Evolutionary conservation across 2,797 vertebrate genomes (phyloP), one percentile per base, ranked within the genome.

Genomic region (Capromys pilorides): DNA sequence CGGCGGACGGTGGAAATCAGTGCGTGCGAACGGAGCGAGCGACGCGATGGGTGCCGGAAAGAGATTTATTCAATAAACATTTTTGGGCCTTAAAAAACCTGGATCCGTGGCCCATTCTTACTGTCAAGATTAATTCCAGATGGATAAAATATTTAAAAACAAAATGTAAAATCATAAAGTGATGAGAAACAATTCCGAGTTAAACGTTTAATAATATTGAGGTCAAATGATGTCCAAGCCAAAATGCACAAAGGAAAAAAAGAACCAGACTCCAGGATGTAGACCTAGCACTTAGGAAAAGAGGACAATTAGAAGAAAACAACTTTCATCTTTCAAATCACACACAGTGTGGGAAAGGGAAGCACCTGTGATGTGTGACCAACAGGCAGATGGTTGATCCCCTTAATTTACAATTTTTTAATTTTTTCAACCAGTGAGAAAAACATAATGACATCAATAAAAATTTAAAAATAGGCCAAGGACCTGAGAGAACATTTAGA

Each of bases 61-160:
- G 85, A 28, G 28, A n/a, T 71, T 41, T 66, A 51, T 33, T 87
- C 61, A 24, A 61, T 59, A 81, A 93, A 81, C 36, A 93, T 84
- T 90, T 75, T 39, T 19, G 78, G 9, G 62, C 71, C 71, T 54
- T 77, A 90, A 80, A 33, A 89, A 92, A 93, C 6, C n/a, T 77
- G 61, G 19, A 31, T 84, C 45, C 84, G 89, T 94, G 96, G 81
- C 87, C 62, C 69, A 39, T 33, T 69, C 59, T 61, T 13, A 66
- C n/a, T 36, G 67, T 49, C 82, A 41, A 87, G 94, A 95, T 95
- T 69, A 90, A 81, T 92, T 96, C 94, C 96, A 97, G 94, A 93
- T 95, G 95, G 82, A 71, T 49, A 71, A 94, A 75, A 41, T 93
- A 88, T 88, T 96, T 82, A 88, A 95, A 95, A 97, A 71, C 66